Conservation (phyloP, 2,113 vertebrate genomes). For the Trogon melanurus region DNA sequence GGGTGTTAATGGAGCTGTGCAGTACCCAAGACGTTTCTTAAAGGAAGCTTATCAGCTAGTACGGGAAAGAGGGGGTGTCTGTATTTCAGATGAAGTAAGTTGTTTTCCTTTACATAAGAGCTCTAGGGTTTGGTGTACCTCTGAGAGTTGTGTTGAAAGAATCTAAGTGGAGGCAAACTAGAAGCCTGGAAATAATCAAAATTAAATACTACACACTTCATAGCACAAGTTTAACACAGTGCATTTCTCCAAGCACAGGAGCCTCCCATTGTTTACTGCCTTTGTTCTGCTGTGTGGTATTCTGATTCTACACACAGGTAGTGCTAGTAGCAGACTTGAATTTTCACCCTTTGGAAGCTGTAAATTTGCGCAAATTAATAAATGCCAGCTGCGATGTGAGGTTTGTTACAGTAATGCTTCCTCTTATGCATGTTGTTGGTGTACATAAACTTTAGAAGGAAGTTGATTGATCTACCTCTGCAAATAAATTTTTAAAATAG, state of each 20-base stretch:
- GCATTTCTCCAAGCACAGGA: background rate
- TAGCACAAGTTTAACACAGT: background rate
- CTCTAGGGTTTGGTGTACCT: background rate
- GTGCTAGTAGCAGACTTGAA: background rate
- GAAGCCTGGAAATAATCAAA: background rate
- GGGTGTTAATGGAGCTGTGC: slow-evolving; percentile 89
- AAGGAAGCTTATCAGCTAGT: slow-evolving; percentile 86
- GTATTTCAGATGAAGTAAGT: slow-evolving; percentile 92
- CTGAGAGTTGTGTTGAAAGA: background rate
- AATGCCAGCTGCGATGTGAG: background rate
- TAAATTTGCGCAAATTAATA: background rate
- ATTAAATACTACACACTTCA: background rate
- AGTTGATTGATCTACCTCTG: background rate
- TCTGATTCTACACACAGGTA: background rate
- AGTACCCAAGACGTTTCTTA: slow-evolving; percentile 91
- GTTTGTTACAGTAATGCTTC: background rate
- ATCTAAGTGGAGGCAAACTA: background rate
- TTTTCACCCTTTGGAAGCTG: background rate
- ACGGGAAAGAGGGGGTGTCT: slow-evolving; percentile 86
- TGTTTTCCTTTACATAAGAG: background rate
- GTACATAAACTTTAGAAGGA: background rate
- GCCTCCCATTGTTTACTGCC: background rate
- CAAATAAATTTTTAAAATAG: background rate
- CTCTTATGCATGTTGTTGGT: background rate
- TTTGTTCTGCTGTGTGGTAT: background rate